These are phyloP conservation scores for Meloidogyne chitwoodi DNA, from an alignment of 1,140 invertebrate species.

Conservation along the genomic window DNA sequence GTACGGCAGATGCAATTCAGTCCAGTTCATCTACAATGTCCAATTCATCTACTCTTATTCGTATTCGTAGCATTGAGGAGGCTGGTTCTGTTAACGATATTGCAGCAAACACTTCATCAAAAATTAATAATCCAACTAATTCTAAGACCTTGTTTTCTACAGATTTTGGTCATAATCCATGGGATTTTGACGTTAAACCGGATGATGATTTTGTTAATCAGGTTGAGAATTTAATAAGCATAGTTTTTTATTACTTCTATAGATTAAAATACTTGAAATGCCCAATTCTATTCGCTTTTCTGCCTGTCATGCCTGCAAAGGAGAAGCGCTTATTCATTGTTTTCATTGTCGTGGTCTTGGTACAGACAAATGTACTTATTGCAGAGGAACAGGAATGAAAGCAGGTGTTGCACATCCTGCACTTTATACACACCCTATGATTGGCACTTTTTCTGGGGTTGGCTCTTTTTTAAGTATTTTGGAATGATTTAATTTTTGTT, in stretches of 20 bases:
- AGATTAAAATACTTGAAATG: constrained; percentile 58
- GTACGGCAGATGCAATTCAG: constrained; percentile 53
- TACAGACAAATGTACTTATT: constrained; percentile 58
- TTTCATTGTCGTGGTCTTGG: constrained; percentile 58
- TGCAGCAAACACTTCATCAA: neutral
- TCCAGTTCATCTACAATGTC: constrained; percentile 17
- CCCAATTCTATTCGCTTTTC: constrained; percentile 47
- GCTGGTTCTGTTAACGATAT: neutral
- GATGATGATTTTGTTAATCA: constrained; percentile 52
- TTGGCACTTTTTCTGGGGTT: constrained; percentile 58
- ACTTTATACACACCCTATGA: constrained; percentile 59
- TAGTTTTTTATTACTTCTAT: neutral
- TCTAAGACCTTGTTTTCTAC: neutral
- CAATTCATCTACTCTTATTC: neutral
- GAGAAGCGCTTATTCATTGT: constrained; percentile 54
- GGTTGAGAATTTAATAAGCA: constrained; percentile 27
- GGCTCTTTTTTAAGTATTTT: neutral
- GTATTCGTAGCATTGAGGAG: neutral
- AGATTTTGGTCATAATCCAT: constrained; percentile 42
- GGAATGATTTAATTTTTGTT: too few species aligned
- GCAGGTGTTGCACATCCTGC: constrained; percentile 60
- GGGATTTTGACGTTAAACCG: constrained; percentile 58
- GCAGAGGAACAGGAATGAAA: constrained; percentile 60
- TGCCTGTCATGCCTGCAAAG: constrained; percentile 45
- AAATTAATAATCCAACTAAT: neutral